These are phyloP conservation scores for Cephus spinipes DNA, from an alignment of 2,888 invertebrate genomes.

Conservation along the genomic window DNA sequence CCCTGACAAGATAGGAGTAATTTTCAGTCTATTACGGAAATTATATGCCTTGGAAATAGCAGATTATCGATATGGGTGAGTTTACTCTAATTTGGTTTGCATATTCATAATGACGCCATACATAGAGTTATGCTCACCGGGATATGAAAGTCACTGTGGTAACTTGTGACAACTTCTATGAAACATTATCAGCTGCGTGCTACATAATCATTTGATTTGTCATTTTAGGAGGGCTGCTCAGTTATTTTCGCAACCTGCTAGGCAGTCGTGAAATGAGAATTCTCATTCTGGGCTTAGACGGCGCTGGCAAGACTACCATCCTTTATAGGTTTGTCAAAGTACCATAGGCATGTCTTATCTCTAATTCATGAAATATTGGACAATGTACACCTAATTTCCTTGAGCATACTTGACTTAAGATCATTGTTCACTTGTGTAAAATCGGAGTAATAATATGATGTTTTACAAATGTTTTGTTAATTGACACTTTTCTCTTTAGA, in stretches of 20 bases:
- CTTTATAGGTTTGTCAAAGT: constrained; percentile 77
- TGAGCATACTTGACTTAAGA: not conserved
- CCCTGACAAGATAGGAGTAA: not conserved
- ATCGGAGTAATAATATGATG: not conserved
- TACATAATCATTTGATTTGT: not conserved
- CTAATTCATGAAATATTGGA: not conserved
- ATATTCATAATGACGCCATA: not conserved
- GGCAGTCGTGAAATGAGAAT: constrained; percentile 98
- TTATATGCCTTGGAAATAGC: constrained; percentile 51
- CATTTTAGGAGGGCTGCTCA: constrained; percentile 90
- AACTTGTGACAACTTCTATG: not conserved
- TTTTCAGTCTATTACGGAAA: constrained; percentile 22
- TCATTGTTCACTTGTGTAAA: not conserved
- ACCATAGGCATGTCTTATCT: not conserved
- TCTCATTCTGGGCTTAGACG: constrained; percentile 96
- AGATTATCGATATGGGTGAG: constrained; percentile 48
- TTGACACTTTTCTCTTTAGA: constrained; percentile 59
- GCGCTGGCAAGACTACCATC: constrained; percentile 99
- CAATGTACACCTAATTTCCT: not conserved
- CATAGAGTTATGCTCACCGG: not conserved
- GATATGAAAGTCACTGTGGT: not conserved
- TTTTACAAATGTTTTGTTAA: not conserved
- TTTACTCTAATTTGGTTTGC: constrained; percentile 7
- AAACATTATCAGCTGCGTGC: not conserved
- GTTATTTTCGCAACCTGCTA: constrained; percentile 95